Evolutionary conservation across 2,888 invertebrate genomes (phyloP), one percentile per base, ranked within the genome.

Genomic region (Dryocosmus kuriphilus): DNA sequence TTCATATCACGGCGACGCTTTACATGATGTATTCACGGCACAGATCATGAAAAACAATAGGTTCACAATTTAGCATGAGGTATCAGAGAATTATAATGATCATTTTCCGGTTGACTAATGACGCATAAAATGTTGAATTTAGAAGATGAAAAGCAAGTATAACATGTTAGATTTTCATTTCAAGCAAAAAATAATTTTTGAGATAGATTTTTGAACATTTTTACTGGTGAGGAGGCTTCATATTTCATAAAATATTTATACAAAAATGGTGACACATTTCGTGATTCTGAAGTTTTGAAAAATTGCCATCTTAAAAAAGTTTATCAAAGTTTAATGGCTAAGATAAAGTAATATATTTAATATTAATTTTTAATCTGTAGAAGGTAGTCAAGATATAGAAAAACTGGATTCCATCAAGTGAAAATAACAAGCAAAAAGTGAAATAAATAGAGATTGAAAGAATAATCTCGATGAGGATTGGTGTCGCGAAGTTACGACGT

Each of bases 401-500:
- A n/a, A n/a, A 3, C 1, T n/a, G n/a, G n/a, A 51, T n/a, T 8
- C 1, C 1, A 24, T 3, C 41, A 19, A 46, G 46, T 67, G 41
- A 46, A 67, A 46, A 22, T 65, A 27, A 27, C 19, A 46, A 46
- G 41, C 8, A 27, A 38, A 67, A 46, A 67, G 46, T 51, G 41
- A 19, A 71, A 51, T 4, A 46, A 41, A 46, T 30, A 51, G 51
- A 51, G 51, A 71, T n/a, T 51, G 51, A 51, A 71, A 71, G 30
- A 51, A 71, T 71, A 71, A 71, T 51, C 51, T 30, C 30, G 51
- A n/a, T 51, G 16, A 30, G 30, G n/a, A 71, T 71, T 30, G 51
- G 71, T 46, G 30, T 32, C 6, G 51, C 11, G 38, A 61, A 79
- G 27, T 78, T 78, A 79, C 63, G 77, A 35, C 67, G 61, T 76